Conservation (phyloP, 2,888 invertebrate genomes). For the Metellina segmentata region DNA sequence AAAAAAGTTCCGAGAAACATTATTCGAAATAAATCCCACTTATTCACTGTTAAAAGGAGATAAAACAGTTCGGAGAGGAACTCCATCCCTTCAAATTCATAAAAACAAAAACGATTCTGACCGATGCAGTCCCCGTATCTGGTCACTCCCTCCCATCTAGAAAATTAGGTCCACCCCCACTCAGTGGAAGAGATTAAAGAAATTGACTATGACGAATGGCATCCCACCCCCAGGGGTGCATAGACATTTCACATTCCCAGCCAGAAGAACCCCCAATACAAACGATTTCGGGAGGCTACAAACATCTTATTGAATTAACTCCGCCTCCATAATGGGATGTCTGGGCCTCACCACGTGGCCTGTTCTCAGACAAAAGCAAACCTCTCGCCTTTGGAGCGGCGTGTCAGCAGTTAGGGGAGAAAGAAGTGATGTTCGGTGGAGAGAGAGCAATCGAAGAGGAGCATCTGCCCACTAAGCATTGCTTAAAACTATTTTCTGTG, state of each 20-base stretch:
- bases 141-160: constrained; percentile 24
- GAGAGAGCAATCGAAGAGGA: not conserved
- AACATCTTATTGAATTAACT: constrained; percentile 43
- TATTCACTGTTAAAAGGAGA: not conserved
- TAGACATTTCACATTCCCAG: constrained; percentile 21
- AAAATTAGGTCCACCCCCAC: constrained; percentile 34
- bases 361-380: no score
- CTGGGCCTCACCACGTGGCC: not conserved
- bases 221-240: constrained; percentile 25
- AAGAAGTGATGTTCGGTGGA: not conserved
- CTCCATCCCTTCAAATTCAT: not conserved
- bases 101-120: not conserved
- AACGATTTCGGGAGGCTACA: constrained; percentile 9
- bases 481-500: not conserved
- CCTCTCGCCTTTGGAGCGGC: not conserved
- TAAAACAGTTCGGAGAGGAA: not conserved
- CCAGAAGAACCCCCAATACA: not conserved
- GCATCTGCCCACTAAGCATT: not conserved
- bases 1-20: no score
- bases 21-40: not conserved
- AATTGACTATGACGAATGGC: constrained; percentile 60
- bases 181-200: constrained; percentile 32
- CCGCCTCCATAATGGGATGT: constrained; percentile 17
- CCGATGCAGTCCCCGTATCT: not conserved
- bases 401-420: not conserved